phyloP scores from a whole-genome alignment of 2,797 vertebrate genomes.

The Halcyon smyrnensis region DNA sequence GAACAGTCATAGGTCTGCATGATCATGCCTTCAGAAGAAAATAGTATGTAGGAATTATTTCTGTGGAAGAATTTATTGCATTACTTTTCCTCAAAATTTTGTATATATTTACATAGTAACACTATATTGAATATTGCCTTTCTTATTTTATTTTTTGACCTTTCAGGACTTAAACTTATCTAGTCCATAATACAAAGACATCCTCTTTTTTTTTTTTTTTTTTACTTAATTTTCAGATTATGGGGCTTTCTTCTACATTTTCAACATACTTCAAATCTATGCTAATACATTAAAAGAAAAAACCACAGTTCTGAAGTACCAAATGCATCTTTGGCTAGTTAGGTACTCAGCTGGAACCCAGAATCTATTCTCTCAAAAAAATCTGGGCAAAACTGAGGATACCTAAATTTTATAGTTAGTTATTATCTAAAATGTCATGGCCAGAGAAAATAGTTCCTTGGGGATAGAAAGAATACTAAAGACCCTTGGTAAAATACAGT shows the following conservation, averaged over 20 bases:
- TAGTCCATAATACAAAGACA: neutral
- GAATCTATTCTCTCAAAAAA: neutral
- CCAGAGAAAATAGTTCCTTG: neutral
- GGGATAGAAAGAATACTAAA: neutral
- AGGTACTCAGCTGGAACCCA: neutral
- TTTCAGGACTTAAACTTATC: neutral
- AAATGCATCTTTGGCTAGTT: neutral
- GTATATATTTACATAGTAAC: neutral
- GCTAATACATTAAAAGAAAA: neutral
- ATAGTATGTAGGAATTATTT: neutral
- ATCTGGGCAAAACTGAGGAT: neutral
- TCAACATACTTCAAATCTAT: neutral
- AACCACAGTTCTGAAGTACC: neutral
- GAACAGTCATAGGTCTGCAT: neutral
- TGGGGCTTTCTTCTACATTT: neutral
- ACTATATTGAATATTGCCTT: neutral
- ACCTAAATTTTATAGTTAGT: neutral
- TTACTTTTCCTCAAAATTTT: neutral
- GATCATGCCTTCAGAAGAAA: neutral
- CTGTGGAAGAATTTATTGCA: neutral
- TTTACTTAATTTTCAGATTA: neutral
- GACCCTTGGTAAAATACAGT: neutral
- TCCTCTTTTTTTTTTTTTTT: neutral
- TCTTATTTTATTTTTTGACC: neutral
- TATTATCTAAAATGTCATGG: neutral